Evolutionary conservation across 2,797 vertebrate species (phyloP), one percentile per base, ranked within the genome.

Genomic region (Leptatherina wallacei): DNA sequence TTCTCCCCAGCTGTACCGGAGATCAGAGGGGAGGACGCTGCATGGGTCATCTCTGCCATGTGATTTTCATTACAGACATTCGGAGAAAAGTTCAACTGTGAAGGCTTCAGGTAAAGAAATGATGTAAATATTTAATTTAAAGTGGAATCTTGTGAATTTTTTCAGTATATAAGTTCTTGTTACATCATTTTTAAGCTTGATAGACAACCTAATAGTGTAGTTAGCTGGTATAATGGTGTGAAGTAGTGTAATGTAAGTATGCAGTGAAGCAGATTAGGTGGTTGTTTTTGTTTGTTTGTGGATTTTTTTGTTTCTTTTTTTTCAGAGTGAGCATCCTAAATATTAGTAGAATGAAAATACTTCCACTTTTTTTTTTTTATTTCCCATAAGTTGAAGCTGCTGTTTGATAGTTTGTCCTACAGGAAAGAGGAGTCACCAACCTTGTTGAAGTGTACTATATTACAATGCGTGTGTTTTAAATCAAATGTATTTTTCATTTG

Each of bases 401-500:
- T 62, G 13, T 20, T 29, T n/a, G 35, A 40, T 20, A 27, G 55
- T 33, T 65, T 2, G 3, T 33, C 10, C 38, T 61, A 44, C 59
- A 54, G 22, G 61, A 80, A 69, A 70, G 57, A 78, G 44, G 30
- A 49, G 29, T 49, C 49, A 6, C 40, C 22, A 51, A 4, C 29
- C 47, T 58, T 61, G 35, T 62, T 49, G 33, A 66, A 72, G 38
- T 38, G 29, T 61, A 40, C 52, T 1, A 22, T 57, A 73, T 76
- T 71, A 38, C 65, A 71, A n/a, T 18, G 36, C 42, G 20, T 54
- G 77, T 67, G 42, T 83, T 80, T 73, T 63, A 75, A 79, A 64
- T 75, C 38, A 2, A 57, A 75, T 81, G 4, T 76, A 81, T 85
- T 72, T 82, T 88, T 88, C 61, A 82, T 90, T 66, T 44, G 51